These are phyloP conservation scores for Platycercus adscitus DNA, from an alignment of 2,113 vertebrate genomes.

Conservation along the genomic window DNA sequence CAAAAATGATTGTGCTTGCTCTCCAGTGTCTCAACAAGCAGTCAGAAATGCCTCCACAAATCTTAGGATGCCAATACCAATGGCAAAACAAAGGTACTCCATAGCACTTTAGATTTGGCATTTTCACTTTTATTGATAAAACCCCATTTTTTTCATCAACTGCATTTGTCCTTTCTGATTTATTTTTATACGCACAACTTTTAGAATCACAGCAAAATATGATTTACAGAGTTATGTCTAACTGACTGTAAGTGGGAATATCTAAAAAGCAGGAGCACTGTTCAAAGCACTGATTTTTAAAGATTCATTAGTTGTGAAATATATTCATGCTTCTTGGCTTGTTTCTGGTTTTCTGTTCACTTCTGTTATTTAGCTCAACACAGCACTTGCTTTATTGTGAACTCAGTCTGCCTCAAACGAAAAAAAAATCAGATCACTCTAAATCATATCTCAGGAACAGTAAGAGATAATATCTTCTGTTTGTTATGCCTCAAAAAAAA, in stretches of 20 bases:
- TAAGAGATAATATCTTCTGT: slow-evolving; percentile 7
- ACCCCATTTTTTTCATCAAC: neutral
- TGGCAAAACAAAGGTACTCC: neutral
- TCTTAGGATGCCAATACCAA: neutral
- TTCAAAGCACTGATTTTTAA: neutral
- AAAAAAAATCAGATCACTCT: neutral
- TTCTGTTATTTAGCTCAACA: neutral
- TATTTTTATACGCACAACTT: neutral
- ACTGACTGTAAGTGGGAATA: neutral
- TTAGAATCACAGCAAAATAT: neutral
- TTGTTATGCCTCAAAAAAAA: slow-evolving; percentile 4
- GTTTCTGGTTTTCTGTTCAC: neutral
- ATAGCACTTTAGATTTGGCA: neutral
- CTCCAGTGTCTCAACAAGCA: neutral
- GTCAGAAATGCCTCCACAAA: neutral
- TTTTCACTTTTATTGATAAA: neutral
- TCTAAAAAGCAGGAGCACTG: neutral
- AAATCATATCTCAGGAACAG: neutral
- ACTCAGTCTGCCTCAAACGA: neutral
- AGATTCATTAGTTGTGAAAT: neutral
- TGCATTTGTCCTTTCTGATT: neutral
- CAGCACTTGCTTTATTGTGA: neutral
- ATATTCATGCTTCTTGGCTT: neutral
- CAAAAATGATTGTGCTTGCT: neutral
- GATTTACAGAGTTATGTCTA: neutral